phyloP scores from a whole-genome alignment of 2,888 invertebrate genomes.

The Melieria picta region DNA sequence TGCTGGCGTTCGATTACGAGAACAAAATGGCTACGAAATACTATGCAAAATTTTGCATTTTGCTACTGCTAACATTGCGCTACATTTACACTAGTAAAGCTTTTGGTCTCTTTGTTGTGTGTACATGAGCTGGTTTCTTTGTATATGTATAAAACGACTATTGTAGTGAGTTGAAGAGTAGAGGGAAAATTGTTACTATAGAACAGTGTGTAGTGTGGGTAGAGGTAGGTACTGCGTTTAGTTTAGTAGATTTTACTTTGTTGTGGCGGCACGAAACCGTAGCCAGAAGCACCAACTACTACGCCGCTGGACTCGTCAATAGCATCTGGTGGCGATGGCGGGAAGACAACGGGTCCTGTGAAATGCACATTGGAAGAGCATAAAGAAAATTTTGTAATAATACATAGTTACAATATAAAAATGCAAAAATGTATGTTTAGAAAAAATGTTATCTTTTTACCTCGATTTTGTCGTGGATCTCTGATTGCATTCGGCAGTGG shows the following conservation, averaged over 20 bases:
- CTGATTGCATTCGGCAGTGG: constrained; percentile 51
- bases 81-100: constrained; percentile 59
- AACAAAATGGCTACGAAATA: too few relatives aligned
- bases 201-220: constrained; percentile 27
- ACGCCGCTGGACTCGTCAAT: constrained; percentile 82
- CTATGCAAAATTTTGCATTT: too few relatives aligned
- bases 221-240: constrained; percentile 24
- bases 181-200: neutral
- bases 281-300: constrained; percentile 84
- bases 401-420: neutral
- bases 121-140: constrained; percentile 3
- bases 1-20: constrained; percentile 35
- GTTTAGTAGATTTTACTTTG: constrained; percentile 54
- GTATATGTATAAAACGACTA: neutral
- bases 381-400: constrained; percentile 25
- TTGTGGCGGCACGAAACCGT: constrained; percentile 82
- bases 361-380: constrained; percentile 13
- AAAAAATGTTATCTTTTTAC: constrained; percentile 45
- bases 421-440: neutral
- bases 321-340: constrained; percentile 75
- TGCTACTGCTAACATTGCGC: too few relatives aligned
- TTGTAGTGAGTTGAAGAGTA: neutral
- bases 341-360: constrained; percentile 83
- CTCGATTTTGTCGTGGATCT: constrained; percentile 65
- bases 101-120: constrained; percentile 43